Conservation (phyloP, 2,113 vertebrate genomes). For the Coptodon rendalli region DNA sequence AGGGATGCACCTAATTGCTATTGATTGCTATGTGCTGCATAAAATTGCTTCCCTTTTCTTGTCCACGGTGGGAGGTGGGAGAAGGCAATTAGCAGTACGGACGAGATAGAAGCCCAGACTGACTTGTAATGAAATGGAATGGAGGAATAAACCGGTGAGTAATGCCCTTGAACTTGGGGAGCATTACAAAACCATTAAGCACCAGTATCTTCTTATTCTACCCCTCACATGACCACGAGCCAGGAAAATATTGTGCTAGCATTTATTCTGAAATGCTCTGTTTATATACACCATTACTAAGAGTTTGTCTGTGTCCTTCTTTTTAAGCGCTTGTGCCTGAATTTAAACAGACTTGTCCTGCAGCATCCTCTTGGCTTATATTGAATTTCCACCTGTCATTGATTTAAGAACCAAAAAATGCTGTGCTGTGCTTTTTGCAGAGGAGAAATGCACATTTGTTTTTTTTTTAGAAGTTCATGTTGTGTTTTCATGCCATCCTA, state of each 20-base stretch:
- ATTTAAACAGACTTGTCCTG: neutral
- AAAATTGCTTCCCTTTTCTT: slow-evolving; percentile 86
- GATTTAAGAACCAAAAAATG: neutral
- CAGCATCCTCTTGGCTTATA: neutral
- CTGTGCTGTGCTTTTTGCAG: neutral
- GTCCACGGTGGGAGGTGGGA: slow-evolving; percentile 75
- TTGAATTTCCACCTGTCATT: neutral
- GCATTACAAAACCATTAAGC: slow-evolving; percentile 24
- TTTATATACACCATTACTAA: neutral
- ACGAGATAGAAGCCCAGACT: slow-evolving; percentile 67
- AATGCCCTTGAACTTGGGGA: slow-evolving; percentile 52
- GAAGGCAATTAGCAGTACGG: slow-evolving; percentile 84
- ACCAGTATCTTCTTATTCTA: neutral
- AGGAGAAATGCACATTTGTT: neutral
- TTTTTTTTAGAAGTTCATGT: neutral
- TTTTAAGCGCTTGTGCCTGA: neutral
- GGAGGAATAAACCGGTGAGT: slow-evolving; percentile 68
- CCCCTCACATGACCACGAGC: neutral
- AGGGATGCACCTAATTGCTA: slow-evolving; percentile 92
- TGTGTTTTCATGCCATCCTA: neutral
- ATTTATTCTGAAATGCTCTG: neutral
- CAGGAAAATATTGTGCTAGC: neutral
- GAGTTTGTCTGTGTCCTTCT: neutral
- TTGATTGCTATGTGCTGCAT: slow-evolving; percentile 89
- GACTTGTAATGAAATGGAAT: slow-evolving; percentile 84